A percentile compares a stretch with the other conserved stretches of the same genome.
Evolutionary conservation across 2,113 vertebrate species (phyloP).

Genomic region (Phaethon lepturus): DNA sequence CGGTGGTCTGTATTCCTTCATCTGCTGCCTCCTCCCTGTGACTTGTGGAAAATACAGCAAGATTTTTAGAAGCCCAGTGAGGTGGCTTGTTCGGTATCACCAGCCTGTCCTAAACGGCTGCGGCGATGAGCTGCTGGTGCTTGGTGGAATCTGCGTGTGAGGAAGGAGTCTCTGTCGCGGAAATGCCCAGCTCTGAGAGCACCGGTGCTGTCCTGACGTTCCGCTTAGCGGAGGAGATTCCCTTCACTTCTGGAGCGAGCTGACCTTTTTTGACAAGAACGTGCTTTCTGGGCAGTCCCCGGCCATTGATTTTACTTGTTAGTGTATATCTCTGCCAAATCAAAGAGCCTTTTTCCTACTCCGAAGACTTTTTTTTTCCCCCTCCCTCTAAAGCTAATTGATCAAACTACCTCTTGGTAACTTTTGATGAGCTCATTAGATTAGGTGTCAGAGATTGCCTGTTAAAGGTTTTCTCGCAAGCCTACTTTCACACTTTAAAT

Average conservation of each 20-base stretch:
- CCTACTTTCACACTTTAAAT: background rate
- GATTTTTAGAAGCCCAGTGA: background rate
- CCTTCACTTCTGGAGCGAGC: accelerated
- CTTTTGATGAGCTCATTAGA: background rate
- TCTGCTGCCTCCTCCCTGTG: accelerated
- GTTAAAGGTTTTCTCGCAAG: background rate
- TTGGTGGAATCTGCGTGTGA: background rate
- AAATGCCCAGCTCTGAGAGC: accelerated
- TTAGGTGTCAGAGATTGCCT: background rate
- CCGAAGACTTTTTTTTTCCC: too few relatives aligned
- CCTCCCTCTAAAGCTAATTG: background rate
- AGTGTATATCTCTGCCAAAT: background rate
- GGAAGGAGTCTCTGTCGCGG: background rate
- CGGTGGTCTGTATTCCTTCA: accelerated
- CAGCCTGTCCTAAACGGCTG: too few relatives aligned
- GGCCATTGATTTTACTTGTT: too few relatives aligned
- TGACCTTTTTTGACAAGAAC: too few relatives aligned
- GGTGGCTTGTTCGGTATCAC: accelerated
- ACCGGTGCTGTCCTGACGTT: accelerated
- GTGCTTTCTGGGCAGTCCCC: background rate
- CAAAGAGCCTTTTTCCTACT: background rate
- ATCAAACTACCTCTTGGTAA: background rate
- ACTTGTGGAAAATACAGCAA: accelerated
- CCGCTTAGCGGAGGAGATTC: background rate
- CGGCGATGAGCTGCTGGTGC: accelerated